Evolutionary conservation across 1,140 invertebrate genomes (phyloP), one percentile per base, ranked within the genome.

Genomic region (Tetramorium parvispinum): DNA sequence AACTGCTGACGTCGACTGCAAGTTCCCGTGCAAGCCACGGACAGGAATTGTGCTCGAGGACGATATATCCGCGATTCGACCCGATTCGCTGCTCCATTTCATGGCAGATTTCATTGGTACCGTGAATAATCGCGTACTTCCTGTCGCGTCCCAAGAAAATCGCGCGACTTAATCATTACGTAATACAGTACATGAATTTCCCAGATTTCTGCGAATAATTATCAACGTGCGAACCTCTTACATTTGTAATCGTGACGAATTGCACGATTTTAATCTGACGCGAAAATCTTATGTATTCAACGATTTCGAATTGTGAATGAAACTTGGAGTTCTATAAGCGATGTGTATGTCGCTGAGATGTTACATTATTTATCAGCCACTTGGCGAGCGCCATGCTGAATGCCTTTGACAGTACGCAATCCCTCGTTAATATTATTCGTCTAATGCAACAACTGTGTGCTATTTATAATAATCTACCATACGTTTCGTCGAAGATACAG

Each of bases 341-440:
- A 1, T 11, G 27, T 3, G 16, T 32, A 18, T n/a, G 21, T 59
- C 18, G 18, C 7, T 43, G 61, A 79, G 46, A 81, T 40, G 49
- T 70, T 55, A 53, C 46, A 70, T 81, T 81, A 70, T 70, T 81
- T 70, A 70, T n/a, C 18, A 37, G 32, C 46, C 46, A 6, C 63
- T 43, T 70, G 77, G 77, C 77, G 27, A 16, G 59, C 32, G 77
- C 46, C 63, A 81, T 81, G 77, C n/a, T 81, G 65, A 53, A 70
- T 81, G 13, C 63, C 63, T 70, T 68, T 53, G 46, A 13, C 32
- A 43, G 6, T 70, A 81, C 77, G 77, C 46, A 81, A 81, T 81
- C 46, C 6, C n/a, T 53, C 46, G 13, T 81, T 70, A 70, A 70
- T 70, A 55, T 53, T 68, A 68, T 81, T 40, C 49, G n/a, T 43